phyloP scores from a whole-genome alignment of 1,140 invertebrate species.

The Drosophila mauritiana region DNA sequence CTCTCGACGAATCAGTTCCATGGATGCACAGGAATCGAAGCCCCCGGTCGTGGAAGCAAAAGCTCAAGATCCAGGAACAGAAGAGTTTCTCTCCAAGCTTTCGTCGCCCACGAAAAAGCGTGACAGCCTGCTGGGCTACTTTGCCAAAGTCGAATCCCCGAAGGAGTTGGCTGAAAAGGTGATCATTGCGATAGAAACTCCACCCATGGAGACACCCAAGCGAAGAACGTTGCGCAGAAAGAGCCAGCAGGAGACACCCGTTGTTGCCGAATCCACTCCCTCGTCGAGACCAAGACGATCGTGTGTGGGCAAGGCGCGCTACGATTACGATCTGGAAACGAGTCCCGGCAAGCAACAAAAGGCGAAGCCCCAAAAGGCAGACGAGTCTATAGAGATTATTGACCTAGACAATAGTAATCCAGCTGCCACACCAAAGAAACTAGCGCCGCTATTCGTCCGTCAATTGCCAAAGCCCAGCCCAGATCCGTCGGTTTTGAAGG shows the following conservation, averaged over 20 bases:
- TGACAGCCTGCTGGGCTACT: constrained; percentile 87
- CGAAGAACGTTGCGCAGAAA: constrained; percentile 37
- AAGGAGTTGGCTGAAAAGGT: constrained; percentile 25
- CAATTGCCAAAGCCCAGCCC: constrained; percentile 85
- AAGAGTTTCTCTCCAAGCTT: constrained; percentile 79
- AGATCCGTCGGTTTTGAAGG: constrained; percentile 85
- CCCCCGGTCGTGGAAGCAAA: background rate
- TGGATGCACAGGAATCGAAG: constrained; percentile 19
- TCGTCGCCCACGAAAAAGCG: constrained; percentile 86
- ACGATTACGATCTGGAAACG: constrained; percentile 72
- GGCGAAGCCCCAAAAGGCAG: constrained; percentile 1
- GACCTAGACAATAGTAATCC: constrained; percentile 67
- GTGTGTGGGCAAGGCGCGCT: constrained; percentile 73
- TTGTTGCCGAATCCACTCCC: constrained; percentile 32
- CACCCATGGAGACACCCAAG: constrained; percentile 54
- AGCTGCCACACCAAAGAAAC: constrained; percentile 75
- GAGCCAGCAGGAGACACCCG: constrained; percentile 14
- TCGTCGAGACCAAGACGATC: constrained; percentile 69
- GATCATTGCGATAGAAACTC: constrained; percentile 19
- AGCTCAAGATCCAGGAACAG: constrained; percentile 28
- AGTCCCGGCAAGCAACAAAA: constrained; percentile 63
- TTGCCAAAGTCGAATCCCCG: constrained; percentile 80
- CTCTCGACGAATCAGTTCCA: constrained; percentile 33
- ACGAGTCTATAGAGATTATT: constrained; percentile 54
- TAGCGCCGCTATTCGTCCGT: constrained; percentile 87